phyloP scores from a whole-genome alignment of 92 coral and sea anemone species.

The Heliopora coerulea region DNA sequence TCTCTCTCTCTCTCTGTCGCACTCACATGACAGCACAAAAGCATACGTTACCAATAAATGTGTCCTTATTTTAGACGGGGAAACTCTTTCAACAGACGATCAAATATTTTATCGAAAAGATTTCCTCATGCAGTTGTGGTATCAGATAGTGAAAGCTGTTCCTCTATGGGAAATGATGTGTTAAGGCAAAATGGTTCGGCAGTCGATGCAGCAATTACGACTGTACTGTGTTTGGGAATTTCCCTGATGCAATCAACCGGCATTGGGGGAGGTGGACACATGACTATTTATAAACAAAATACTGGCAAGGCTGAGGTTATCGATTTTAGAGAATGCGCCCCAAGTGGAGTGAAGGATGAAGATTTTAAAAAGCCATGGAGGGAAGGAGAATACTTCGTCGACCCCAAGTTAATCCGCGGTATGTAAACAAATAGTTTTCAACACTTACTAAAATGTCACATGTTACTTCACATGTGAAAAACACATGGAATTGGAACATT shows the following conservation, averaged over 20 bases:
- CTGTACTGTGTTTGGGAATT: conserved; percentile 70
- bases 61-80: not conserved
- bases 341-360: conserved; percentile 48
- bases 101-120: not conserved
- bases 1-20: too few species aligned
- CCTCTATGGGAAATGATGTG: conserved; percentile 6
- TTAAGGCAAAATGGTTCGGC: conserved; percentile 58
- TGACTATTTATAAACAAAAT: conserved; percentile 67
- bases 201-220: conserved; percentile 72
- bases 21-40: too few species aligned
- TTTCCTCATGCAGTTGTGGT: not conserved
- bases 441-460: too few species aligned
- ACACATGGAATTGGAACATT: too few species aligned
- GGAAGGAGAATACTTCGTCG: conserved; percentile 54
- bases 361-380: conserved; percentile 56
- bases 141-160: not conserved
- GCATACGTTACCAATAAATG: too few species aligned
- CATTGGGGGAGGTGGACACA: conserved; percentile 80
- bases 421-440: too few species aligned
- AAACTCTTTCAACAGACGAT: not conserved
- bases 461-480: too few species aligned
- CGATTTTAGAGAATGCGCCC: conserved; percentile 73
- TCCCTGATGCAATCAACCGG: conserved; percentile 73
- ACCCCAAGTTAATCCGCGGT: not conserved
- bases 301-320: conserved; percentile 55